phyloP scores from a whole-genome alignment of 2,888 invertebrate genomes.

The Meteorus colon region DNA sequence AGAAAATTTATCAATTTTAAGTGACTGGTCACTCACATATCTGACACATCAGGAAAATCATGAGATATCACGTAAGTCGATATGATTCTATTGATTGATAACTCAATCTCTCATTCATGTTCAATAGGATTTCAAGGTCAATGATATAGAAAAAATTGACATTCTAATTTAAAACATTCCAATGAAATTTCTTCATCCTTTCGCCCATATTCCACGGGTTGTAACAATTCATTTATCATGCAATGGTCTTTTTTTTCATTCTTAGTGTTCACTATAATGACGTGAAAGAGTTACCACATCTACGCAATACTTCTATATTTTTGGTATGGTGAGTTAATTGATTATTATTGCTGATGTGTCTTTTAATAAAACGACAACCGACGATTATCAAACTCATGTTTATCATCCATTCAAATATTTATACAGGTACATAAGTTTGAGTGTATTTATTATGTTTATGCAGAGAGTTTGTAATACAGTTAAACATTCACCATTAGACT shows the following conservation, averaged over 20 bases:
- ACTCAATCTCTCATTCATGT: neutral
- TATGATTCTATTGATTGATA: neutral
- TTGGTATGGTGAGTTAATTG: slow-evolving; percentile 16
- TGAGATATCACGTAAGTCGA: slow-evolving; percentile 35
- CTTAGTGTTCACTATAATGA: slow-evolving; percentile 7
- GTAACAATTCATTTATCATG: too few relatives aligned
- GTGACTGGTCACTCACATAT: slow-evolving; percentile 14
- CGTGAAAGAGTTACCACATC: slow-evolving; percentile 14
- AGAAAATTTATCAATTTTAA: slow-evolving; percentile 1
- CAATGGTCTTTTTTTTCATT: too few relatives aligned
- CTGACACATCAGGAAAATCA: neutral
- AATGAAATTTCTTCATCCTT: too few relatives aligned
- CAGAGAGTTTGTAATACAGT: neutral
- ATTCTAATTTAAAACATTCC: neutral
- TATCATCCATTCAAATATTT: slow-evolving; percentile 7
- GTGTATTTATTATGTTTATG: neutral
- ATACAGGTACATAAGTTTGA: neutral
- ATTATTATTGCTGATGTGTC: slow-evolving; percentile 33
- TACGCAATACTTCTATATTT: neutral
- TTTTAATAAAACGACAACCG: slow-evolving; percentile 32
- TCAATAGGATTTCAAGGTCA: neutral
- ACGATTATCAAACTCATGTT: neutral
- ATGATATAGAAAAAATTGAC: neutral
- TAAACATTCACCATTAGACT: neutral
- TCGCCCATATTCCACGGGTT: too few relatives aligned